Base-by-base conservation (phyloP, 2,797 vertebrate genomes). In the Clamator glandarius region DNA sequence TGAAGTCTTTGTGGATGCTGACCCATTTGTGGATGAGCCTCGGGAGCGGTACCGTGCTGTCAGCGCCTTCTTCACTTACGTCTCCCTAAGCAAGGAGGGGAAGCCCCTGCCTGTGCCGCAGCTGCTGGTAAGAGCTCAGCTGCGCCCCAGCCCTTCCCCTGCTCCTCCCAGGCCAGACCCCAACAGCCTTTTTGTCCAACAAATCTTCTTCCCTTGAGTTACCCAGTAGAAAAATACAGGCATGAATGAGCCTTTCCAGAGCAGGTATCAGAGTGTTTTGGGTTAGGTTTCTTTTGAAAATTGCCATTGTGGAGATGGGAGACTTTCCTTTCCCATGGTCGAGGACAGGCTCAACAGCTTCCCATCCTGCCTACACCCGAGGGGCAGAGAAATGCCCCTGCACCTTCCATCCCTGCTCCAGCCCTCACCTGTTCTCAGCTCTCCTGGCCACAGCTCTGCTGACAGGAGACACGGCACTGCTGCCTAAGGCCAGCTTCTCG, bases 1-100 rank as follows among this genome's bases (percentile, higher is more conserved):
- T 0, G 99, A 99, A 93, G 99, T 99, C 83, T 97, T 99, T 92
- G 99, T 99, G 61, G 99, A 99, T 1, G 99, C 98, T 0, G 97
- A 98, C 93, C 98, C 98, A 0, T 96, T 99, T 59, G 92, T 98
- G 79, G 98, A 98, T 4, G 91, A 95, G 28, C 93, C 97, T 2
- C 97, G 97, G 85, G 98, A 97, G 62, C 98, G 97, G 74, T 99
- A 98, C 94, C 98, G 99, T 4, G 98, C 99, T 0, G 99, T 99
- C 93, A 99, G 98, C 11, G 99, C 99, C 77, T 99, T 99, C 97
- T 99, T 99, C 96, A 99, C 98, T 90, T 99, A 98, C 3, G 98
- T 99, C 95, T 99, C 99, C 44, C 98, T 99, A 94, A 99, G 98
- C 97, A 99, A 98, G 95, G 97, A 98, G 58, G 98, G 98, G 85